Evolutionary conservation across 2,113 vertebrate genomes (phyloP).

Genomic region (Ciconia maguari): DNA sequence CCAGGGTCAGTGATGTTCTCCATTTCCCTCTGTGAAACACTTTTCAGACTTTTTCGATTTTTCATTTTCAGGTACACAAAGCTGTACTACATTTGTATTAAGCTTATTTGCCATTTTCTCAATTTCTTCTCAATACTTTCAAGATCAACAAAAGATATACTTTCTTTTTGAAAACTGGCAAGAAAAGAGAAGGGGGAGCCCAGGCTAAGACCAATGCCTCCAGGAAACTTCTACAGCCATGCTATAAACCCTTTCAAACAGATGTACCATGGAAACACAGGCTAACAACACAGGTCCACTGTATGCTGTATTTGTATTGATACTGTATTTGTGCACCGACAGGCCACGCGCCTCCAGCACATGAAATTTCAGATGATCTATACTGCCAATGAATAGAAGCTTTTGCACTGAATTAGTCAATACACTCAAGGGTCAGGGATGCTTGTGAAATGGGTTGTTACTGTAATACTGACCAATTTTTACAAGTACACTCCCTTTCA

Average conservation of each 20-base stretch:
- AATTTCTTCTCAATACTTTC: background rate
- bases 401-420: slow-evolving; percentile 32
- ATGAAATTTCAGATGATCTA: slow-evolving; percentile 36
- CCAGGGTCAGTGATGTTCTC: background rate
- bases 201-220: background rate
- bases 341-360: background rate
- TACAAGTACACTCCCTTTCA: slow-evolving; percentile 1
- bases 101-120: background rate
- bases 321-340: background rate
- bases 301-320: background rate
- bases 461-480: background rate
- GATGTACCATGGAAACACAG: background rate
- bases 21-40: background rate
- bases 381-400: slow-evolving; percentile 33
- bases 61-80: background rate
- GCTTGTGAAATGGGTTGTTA: slow-evolving; percentile 29
- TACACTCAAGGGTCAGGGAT: slow-evolving; percentile 24
- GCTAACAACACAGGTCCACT: background rate
- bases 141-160: background rate
- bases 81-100: background rate
- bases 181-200: background rate
- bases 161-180: background rate
- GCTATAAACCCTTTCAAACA: background rate
- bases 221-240: background rate
- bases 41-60: background rate